Evolutionary conservation across 2,797 vertebrate species (phyloP).

Genomic region (Rhadinocentrus ornatus): DNA sequence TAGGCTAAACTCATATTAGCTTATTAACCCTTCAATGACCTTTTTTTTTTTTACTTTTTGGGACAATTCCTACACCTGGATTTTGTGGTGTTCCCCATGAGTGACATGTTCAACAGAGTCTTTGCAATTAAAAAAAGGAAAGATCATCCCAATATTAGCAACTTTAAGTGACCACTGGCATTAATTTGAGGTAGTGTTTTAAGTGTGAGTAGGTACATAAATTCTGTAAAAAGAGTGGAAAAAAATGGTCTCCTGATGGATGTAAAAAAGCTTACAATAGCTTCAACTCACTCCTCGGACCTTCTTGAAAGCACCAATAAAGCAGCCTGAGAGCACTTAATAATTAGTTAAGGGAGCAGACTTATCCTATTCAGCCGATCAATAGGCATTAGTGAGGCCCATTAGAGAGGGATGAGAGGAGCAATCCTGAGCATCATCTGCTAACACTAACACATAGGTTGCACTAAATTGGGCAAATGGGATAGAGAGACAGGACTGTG

Average conservation of each 20-base stretch:
- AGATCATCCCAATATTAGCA: constrained; percentile 6
- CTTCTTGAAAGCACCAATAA: constrained; percentile 81
- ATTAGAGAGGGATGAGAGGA: constrained; percentile 70
- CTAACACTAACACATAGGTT: constrained; percentile 52
- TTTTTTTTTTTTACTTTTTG: background rate
- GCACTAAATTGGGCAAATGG: constrained; percentile 66
- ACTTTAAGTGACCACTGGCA: constrained; percentile 23
- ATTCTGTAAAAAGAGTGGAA: constrained; percentile 23
- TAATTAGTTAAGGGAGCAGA: constrained; percentile 80
- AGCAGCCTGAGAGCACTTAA: constrained; percentile 81
- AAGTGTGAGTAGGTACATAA: constrained; percentile 20
- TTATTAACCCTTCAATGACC: background rate
- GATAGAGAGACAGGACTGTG: constrained; percentile 48
- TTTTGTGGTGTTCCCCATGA: background rate
- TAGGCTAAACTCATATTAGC: background rate
- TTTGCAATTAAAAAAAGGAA: background rate
- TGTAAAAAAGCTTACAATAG: constrained; percentile 48
- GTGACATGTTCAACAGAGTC: constrained; percentile 12
- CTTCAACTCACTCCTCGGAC: constrained; percentile 62
- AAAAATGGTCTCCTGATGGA: constrained; percentile 56
- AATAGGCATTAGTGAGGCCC: constrained; percentile 82
- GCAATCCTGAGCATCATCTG: constrained; percentile 62
- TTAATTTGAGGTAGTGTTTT: constrained; percentile 1
- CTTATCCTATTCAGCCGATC: constrained; percentile 77
- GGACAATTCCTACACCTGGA: background rate